Evolutionary conservation across 1,140 invertebrate species (phyloP).

Genomic region (Drosophila obscura): DNA sequence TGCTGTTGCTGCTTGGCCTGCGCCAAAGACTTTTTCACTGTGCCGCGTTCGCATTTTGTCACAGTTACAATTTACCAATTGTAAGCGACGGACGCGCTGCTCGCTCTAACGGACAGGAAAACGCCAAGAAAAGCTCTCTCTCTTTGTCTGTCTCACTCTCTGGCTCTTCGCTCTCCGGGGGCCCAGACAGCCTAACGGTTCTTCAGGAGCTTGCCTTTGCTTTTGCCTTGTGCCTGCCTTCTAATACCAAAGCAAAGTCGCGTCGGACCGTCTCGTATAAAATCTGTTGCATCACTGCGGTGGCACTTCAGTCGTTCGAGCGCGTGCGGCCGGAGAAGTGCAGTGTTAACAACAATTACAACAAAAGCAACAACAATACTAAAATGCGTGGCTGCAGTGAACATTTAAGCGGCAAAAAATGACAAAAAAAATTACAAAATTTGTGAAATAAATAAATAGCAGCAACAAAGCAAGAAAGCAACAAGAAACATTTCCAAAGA

Average conservation of each 20-base stretch:
- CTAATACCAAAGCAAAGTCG: constrained; percentile 55
- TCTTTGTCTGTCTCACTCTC: constrained; percentile 10
- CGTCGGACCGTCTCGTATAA: constrained; percentile 73
- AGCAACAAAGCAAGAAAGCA: constrained; percentile 7
- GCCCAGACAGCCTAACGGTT: constrained; percentile 64
- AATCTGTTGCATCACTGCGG: constrained; percentile 84
- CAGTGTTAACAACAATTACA: constrained; percentile 31
- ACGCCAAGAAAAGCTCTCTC: constrained; percentile 37
- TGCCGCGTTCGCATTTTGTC: constrained; percentile 68
- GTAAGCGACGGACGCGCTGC: constrained; percentile 69
- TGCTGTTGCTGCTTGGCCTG: constrained; percentile 45
- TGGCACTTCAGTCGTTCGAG: constrained; percentile 83
- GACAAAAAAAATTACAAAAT: constrained; percentile 30
- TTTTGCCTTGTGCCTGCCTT: constrained; percentile 23
- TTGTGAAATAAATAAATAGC: constrained; percentile 23
- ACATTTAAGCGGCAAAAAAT: constrained; percentile 46
- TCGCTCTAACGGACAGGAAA: constrained; percentile 8
- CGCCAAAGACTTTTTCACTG: constrained; percentile 78
- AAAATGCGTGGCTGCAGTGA: constrained; percentile 64
- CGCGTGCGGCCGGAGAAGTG: constrained; percentile 71
- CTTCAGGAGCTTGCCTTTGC: constrained; percentile 66
- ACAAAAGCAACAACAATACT: constrained; percentile 17
- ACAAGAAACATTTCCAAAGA: constrained; percentile 24
- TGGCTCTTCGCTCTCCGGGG: constrained; percentile 37
- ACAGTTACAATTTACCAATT: constrained; percentile 82